Conservation (phyloP, 1,140 invertebrate species). For the Microplitis demolitor region DNA sequence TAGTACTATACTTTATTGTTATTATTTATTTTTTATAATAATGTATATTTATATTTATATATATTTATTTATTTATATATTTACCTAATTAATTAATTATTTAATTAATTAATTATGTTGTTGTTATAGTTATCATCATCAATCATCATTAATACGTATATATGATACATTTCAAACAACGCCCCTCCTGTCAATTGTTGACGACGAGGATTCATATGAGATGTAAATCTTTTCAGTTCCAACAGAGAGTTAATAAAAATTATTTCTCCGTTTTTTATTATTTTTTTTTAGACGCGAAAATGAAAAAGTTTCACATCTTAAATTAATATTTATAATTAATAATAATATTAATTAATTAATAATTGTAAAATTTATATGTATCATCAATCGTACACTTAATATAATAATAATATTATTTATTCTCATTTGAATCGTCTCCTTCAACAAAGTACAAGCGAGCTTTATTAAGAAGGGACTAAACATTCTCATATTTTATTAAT, state of each 20-base stretch:
- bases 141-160: constrained; percentile 58
- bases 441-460: constrained; percentile 50
- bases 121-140: constrained; percentile 49
- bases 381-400: constrained; percentile 37
- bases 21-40: constrained; percentile 36
- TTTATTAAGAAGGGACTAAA: constrained; percentile 57
- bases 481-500: constrained; percentile 49
- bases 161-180: constrained; percentile 63
- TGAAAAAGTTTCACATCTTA: background rate
- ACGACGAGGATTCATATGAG: constrained; percentile 48
- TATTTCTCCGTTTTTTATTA: background rate
- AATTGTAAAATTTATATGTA: background rate
- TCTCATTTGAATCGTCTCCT: constrained; percentile 51
- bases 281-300: background rate
- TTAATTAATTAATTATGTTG: constrained; percentile 12
- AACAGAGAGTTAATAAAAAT: constrained; percentile 10
- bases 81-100: constrained; percentile 59
- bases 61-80: constrained; percentile 43
- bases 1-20: constrained; percentile 37
- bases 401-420: constrained; percentile 29
- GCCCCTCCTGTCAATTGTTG: constrained; percentile 49
- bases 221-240: constrained; percentile 30
- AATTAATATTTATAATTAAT: background rate
- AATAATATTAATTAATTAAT: background rate
- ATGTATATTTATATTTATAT: constrained; percentile 34